Conservation (phyloP, 2,888 invertebrate species). For the Scaptomyza tumidula region DNA sequence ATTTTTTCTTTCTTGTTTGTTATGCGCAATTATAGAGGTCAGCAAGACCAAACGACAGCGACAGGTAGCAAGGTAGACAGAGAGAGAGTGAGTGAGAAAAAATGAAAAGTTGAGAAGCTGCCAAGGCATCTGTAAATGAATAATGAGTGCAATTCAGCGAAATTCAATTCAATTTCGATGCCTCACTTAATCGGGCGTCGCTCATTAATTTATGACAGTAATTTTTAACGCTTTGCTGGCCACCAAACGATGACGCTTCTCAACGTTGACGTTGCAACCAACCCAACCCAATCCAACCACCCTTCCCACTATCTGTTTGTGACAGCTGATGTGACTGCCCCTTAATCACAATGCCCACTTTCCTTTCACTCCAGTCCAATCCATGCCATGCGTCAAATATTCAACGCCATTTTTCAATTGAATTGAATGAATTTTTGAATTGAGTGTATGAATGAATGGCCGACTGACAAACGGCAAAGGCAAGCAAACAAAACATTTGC, state of each 20-base stretch:
- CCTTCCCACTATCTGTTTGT: conserved; percentile 40
- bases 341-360: conserved; percentile 11
- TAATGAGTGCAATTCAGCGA: conserved; percentile 80
- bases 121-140: conserved; percentile 72
- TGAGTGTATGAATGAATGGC: conserved; percentile 57
- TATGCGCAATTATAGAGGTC: conserved; percentile 52
- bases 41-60: background rate
- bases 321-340: conserved; percentile 59
- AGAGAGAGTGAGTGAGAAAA: background rate
- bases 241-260: conserved; percentile 25
- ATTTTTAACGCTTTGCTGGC: conserved; percentile 79
- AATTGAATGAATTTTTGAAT: conserved; percentile 74
- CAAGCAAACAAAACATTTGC: conserved; percentile 47
- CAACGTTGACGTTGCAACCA: background rate
- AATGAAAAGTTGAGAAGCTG: conserved; percentile 15
- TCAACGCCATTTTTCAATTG: conserved; percentile 74
- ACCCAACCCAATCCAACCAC: background rate
- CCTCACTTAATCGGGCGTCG: conserved; percentile 63
- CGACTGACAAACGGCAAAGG: conserved; percentile 51
- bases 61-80: background rate
- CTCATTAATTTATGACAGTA: conserved; percentile 82
- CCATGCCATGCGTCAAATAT: conserved; percentile 67
- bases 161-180: conserved; percentile 77
- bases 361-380: background rate
- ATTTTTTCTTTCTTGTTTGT: conserved; percentile 32